Evolutionary conservation across 1,140 invertebrate genomes (phyloP).

Genomic region (Parasteatoda tepidariorum): DNA sequence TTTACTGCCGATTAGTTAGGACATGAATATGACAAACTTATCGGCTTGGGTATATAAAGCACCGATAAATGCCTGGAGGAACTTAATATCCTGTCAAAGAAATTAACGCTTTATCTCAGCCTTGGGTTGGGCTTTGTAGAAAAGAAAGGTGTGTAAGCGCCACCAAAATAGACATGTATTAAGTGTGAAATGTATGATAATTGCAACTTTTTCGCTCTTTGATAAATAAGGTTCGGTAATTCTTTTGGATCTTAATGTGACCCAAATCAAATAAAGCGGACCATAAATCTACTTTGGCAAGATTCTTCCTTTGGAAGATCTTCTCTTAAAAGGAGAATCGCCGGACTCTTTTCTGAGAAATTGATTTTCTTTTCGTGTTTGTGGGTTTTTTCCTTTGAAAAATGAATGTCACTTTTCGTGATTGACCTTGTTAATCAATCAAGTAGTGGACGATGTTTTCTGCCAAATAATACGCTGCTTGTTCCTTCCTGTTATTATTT

Average conservation of each 20-base stretch:
- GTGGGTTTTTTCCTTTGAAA: slow-evolving; percentile 4
- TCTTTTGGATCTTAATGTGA: background rate
- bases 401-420: slow-evolving; percentile 9
- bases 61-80: background rate
- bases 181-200: slow-evolving; percentile 42
- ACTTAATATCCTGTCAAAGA: background rate
- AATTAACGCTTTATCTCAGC: background rate
- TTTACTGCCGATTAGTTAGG: background rate
- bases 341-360: background rate
- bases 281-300: slow-evolving; percentile 21
- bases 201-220: background rate
- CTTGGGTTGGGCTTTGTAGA: slow-evolving; percentile 13
- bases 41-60: background rate
- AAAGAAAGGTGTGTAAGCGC: background rate
- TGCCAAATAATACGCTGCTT: too few relatives aligned
- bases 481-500: too few relatives aligned
- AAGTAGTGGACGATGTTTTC: background rate
- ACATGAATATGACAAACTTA: background rate
- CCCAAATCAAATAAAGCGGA: slow-evolving; percentile 29
- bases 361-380: slow-evolving; percentile 4
- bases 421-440: background rate
- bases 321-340: background rate
- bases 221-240: background rate
- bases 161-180: background rate
- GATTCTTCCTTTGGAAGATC: background rate